Evolutionary conservation across 1,140 invertebrate genomes (phyloP).

Genomic region (Bombus waltoni): DNA sequence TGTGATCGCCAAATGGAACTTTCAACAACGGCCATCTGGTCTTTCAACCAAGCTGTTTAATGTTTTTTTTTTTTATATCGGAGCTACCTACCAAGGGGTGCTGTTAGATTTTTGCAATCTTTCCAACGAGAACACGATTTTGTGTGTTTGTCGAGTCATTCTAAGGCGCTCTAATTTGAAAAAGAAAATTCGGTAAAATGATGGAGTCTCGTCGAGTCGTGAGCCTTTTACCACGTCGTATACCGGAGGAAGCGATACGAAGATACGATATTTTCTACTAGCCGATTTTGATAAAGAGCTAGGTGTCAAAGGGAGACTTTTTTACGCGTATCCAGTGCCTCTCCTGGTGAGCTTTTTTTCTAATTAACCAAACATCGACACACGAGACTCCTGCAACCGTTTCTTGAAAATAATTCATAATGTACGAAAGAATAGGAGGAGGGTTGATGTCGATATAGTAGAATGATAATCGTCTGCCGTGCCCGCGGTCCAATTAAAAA

Average conservation of each 20-base stretch:
- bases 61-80: conserved; percentile 49
- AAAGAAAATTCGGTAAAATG: no score
- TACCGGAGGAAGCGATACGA: neutral
- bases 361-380: neutral
- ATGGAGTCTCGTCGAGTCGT: conserved; percentile 19
- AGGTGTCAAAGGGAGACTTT: conserved; percentile 6
- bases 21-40: conserved; percentile 39
- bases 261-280: conserved; percentile 60
- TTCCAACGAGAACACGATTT: neutral
- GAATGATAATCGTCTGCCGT: conserved; percentile 15
- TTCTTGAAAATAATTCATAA: neutral
- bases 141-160: neutral
- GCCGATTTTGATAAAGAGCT: conserved; percentile 51
- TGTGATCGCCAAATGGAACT: conserved; percentile 51
- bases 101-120: neutral
- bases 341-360: conserved; percentile 26
- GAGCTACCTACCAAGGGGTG: conserved; percentile 6
- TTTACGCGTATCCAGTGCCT: conserved; percentile 34
- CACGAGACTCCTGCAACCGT: conserved; percentile 17
- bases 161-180: no score
- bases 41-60: conserved; percentile 15
- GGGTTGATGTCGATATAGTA: conserved; percentile 47
- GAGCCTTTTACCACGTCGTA: conserved; percentile 7
- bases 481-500: conserved; percentile 64
- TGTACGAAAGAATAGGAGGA: neutral